Evolutionary conservation across 1,140 invertebrate species (phyloP).

Genomic region (Nixonia krombeini): DNA sequence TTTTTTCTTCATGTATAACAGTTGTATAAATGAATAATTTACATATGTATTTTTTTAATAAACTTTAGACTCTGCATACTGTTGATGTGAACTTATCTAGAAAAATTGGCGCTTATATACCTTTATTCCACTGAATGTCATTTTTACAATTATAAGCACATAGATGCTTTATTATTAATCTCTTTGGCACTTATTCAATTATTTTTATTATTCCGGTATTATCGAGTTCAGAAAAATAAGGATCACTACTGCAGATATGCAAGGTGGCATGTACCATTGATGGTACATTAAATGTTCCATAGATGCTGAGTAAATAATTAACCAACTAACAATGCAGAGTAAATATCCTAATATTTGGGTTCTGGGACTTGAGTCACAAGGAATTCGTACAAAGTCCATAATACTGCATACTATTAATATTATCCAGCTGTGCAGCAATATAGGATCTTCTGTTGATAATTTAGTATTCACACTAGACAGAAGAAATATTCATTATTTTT

Average conservation of each 20-base stretch:
- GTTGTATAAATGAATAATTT: background rate
- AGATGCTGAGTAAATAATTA: slow-evolving; percentile 51
- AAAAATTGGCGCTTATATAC: background rate
- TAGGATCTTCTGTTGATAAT: slow-evolving; percentile 61
- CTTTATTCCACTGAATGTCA: slow-evolving; percentile 1
- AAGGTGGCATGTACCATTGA: slow-evolving; percentile 66
- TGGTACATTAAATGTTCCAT: slow-evolving; percentile 51
- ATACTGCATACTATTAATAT: slow-evolving; percentile 54
- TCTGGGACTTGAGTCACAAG: slow-evolving; percentile 36
- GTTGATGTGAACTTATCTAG: background rate
- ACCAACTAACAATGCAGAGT: slow-evolving; percentile 56
- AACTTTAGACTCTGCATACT: background rate
- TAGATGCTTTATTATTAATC: too few relatives aligned
- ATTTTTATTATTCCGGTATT: slow-evolving; percentile 19
- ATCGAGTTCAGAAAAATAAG: slow-evolving; percentile 53
- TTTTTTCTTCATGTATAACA: background rate
- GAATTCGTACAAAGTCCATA: slow-evolving; percentile 58
- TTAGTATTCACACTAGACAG: slow-evolving; percentile 62
- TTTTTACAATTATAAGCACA: too few relatives aligned
- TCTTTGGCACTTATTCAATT: slow-evolving; percentile 4
- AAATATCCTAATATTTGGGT: slow-evolving; percentile 51
- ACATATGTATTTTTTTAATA: slow-evolving; percentile 25
- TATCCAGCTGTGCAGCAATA: slow-evolving; percentile 56
- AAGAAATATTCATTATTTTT: too few relatives aligned
- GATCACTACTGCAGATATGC: slow-evolving; percentile 41